A percentile compares a stretch with the other conserved stretches of the same genome.
Conservation (phyloP, 1,140 invertebrate species). For the Hypothenemus hampei region DNA sequence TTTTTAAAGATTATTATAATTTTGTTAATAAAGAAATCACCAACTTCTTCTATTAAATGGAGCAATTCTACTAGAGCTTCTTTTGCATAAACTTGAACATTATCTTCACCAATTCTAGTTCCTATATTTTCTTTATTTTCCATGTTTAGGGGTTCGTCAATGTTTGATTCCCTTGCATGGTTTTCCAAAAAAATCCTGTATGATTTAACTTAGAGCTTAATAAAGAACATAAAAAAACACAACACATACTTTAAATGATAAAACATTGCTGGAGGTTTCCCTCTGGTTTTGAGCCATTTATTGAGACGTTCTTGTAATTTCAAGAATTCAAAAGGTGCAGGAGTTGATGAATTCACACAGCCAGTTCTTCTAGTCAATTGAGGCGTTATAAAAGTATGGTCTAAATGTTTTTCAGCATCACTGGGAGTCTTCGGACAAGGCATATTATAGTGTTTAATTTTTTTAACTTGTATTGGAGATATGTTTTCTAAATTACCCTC, state of each 20-base stretch:
- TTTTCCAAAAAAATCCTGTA: neutral
- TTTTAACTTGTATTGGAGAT: neutral
- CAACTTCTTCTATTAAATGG: conserved; percentile 43
- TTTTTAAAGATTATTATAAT: neutral
- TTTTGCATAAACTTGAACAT: conserved; percentile 20
- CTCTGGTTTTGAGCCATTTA: conserved; percentile 49
- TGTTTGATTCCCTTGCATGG: neutral
- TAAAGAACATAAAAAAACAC: conserved; percentile 22
- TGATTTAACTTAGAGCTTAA: neutral
- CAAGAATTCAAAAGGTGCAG: conserved; percentile 12
- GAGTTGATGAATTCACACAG: conserved; percentile 16
- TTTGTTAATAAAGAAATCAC: neutral
- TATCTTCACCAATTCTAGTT: conserved; percentile 40
- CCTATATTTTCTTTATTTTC: conserved; percentile 55
- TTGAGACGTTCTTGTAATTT: conserved; percentile 47
- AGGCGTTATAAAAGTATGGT: conserved; percentile 18
- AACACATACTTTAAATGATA: conserved; percentile 53
- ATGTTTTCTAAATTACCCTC: neutral
- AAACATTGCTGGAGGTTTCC: conserved; percentile 49
- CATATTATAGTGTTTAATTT: neutral
- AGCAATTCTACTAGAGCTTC: conserved; percentile 43
- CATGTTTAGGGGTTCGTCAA: neutral
- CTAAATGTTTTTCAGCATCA: conserved; percentile 22
- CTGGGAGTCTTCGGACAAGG: conserved; percentile 26
- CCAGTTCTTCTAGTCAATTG: neutral